These are phyloP conservation scores for Enteromius thamalakanensis DNA, from an alignment of 2,797 vertebrate genomes.

Conservation along the genomic window DNA sequence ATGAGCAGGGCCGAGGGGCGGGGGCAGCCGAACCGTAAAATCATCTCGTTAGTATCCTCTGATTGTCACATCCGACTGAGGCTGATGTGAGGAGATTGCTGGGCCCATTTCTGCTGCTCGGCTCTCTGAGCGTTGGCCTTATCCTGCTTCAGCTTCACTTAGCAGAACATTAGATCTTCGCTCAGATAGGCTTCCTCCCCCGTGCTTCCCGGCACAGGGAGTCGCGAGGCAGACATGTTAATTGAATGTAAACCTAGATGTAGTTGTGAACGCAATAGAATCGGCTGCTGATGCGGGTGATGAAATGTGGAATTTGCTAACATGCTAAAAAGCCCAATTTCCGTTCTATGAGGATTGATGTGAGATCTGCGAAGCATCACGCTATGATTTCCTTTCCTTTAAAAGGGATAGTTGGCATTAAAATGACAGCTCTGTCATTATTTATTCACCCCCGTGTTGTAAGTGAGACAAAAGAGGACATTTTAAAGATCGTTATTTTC, in stretches of 20 bases:
- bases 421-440: background rate
- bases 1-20: slow-evolving; percentile 12
- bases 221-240: background rate
- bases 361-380: background rate
- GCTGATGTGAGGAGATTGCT: slow-evolving; percentile 50
- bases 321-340: background rate
- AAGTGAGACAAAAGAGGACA: background rate
- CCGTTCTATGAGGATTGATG: background rate
- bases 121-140: slow-evolving; percentile 35
- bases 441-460: background rate
- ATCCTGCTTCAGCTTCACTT: slow-evolving; percentile 39
- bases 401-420: background rate
- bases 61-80: slow-evolving; percentile 56
- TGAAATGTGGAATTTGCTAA: slow-evolving; percentile 8
- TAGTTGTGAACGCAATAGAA: background rate
- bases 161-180: slow-evolving; percentile 35
- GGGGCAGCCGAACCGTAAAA: slow-evolving; percentile 52
- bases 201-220: background rate
- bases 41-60: slow-evolving; percentile 58
- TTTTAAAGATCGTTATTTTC: background rate
- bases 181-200: slow-evolving; percentile 6
- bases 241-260: slow-evolving; percentile 20
- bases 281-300: background rate
- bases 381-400: background rate
- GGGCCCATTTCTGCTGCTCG: slow-evolving; percentile 9